Percentiles rank a stretch among this genome's conserved stretches.
These are phyloP conservation scores for Pteruthius melanotis DNA, from an alignment of 2,113 vertebrate genomes.

Conservation along the genomic window DNA sequence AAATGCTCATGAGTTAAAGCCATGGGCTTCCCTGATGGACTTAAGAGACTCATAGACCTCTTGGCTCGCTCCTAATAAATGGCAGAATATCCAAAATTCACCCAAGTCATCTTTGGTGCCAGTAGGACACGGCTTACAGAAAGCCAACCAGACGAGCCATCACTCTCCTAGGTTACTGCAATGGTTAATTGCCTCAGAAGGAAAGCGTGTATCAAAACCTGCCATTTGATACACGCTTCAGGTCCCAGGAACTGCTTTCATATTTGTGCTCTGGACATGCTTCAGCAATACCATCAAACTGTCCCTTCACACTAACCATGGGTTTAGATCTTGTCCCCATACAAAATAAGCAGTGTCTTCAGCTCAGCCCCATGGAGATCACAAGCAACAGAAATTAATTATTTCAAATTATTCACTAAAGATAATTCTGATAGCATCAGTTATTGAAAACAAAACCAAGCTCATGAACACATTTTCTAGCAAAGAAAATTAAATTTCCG, in stretches of 20 bases:
- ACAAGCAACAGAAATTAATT: background rate
- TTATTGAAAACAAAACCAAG: background rate
- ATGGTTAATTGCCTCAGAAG: background rate
- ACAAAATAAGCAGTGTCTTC: background rate
- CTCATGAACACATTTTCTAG: background rate
- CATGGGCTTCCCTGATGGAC: background rate
- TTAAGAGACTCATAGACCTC: background rate
- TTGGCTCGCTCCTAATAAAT: background rate
- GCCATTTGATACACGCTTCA: background rate
- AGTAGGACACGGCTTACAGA: background rate
- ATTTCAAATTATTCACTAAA: background rate
- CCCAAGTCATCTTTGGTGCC: background rate
- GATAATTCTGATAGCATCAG: background rate
- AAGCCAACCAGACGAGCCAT: background rate
- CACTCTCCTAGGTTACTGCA: background rate
- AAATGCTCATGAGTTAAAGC: background rate
- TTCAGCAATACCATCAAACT: background rate
- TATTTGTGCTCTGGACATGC: background rate
- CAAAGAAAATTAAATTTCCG: background rate
- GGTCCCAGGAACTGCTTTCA: background rate
- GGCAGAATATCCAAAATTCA: background rate
- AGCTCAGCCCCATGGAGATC: background rate
- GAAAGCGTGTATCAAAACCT: background rate
- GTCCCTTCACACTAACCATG: background rate
- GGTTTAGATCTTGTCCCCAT: background rate